phyloP scores from a whole-genome alignment of 2,797 vertebrate species.

The Nannoperca obscura region DNA sequence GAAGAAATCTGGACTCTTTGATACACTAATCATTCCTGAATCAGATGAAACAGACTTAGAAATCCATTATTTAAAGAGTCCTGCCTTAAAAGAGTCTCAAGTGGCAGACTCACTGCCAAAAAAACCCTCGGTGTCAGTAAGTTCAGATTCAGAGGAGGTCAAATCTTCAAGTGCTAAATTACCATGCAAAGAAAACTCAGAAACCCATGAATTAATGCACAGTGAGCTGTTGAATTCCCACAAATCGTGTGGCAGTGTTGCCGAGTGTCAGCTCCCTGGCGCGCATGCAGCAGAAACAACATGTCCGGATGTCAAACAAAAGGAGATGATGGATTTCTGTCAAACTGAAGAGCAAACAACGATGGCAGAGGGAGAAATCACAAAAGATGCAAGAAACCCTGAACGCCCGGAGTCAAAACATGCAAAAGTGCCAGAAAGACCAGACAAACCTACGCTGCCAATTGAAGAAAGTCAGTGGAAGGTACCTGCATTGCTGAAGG shows the following conservation, averaged over 20 bases:
- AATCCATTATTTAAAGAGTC: neutral
- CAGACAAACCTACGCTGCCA: neutral
- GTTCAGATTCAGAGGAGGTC: neutral
- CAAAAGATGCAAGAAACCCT: neutral
- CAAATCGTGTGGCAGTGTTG: neutral
- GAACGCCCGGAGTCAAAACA: neutral
- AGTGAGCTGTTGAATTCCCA: conserved; percentile 11
- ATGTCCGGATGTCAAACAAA: conserved; percentile 28
- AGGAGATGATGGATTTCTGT: conserved; percentile 38
- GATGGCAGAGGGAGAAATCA: conserved; percentile 6
- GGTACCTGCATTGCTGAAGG: conserved; percentile 7
- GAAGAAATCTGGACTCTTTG: neutral
- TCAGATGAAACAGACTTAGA: neutral
- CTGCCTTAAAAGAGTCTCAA: conserved; percentile 3
- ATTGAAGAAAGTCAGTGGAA: conserved; percentile 2
- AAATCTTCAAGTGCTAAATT: conserved; percentile 8
- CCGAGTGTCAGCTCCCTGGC: conserved; percentile 16
- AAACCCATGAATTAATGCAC: neutral
- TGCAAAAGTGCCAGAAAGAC: neutral
- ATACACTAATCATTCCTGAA: neutral
- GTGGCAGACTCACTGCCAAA: neutral
- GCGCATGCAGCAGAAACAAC: conserved; percentile 17
- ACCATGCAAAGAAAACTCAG: neutral
- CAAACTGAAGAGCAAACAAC: conserved; percentile 23
- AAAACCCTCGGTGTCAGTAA: neutral